A percentile compares a stretch with the other conserved stretches of the same genome.
Evolutionary conservation across 2,888 invertebrate species (phyloP).

Genomic region (Agonopterix heracliana): DNA sequence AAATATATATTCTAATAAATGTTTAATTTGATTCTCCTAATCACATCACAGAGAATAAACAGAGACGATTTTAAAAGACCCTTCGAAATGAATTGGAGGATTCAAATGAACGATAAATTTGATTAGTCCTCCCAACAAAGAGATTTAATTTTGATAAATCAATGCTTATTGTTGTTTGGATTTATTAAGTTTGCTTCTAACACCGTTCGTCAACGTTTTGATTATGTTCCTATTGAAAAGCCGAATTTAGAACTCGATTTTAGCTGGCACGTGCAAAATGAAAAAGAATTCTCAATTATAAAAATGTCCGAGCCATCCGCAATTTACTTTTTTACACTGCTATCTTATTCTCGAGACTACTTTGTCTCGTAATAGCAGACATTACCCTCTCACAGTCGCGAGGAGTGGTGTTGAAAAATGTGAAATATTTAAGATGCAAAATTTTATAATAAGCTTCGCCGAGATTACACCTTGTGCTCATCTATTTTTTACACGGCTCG

Average conservation of each 20-base stretch:
- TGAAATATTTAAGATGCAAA: slow-evolving; percentile 64
- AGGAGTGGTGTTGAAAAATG: slow-evolving; percentile 59
- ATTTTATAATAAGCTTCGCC: slow-evolving; percentile 69
- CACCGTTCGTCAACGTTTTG: slow-evolving; percentile 14
- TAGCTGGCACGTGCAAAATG: neutral
- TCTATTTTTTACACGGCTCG: slow-evolving; percentile 63
- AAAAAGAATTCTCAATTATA: slow-evolving; percentile 15
- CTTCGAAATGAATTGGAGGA: slow-evolving; percentile 60
- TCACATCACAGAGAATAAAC: slow-evolving; percentile 37
- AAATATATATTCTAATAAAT: slow-evolving; percentile 8
- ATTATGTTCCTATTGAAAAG: no score
- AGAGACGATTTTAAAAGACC: slow-evolving; percentile 43
- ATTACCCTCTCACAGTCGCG: slow-evolving; percentile 46
- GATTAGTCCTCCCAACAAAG: slow-evolving; percentile 65
- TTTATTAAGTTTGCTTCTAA: slow-evolving; percentile 48
- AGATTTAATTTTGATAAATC: slow-evolving; percentile 74
- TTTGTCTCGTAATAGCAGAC: slow-evolving; percentile 47
- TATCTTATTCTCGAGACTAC: slow-evolving; percentile 34
- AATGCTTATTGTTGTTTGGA: slow-evolving; percentile 60
- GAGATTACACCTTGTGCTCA: slow-evolving; percentile 72
- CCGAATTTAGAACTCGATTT: neutral
- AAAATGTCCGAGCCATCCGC: slow-evolving; percentile 23
- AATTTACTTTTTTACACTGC: slow-evolving; percentile 30
- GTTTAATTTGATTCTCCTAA: slow-evolving; percentile 28
- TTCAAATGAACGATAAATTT: slow-evolving; percentile 71